Evolutionary conservation across 2,113 vertebrate genomes (phyloP).

Genomic region (Platysteira castanea): DNA sequence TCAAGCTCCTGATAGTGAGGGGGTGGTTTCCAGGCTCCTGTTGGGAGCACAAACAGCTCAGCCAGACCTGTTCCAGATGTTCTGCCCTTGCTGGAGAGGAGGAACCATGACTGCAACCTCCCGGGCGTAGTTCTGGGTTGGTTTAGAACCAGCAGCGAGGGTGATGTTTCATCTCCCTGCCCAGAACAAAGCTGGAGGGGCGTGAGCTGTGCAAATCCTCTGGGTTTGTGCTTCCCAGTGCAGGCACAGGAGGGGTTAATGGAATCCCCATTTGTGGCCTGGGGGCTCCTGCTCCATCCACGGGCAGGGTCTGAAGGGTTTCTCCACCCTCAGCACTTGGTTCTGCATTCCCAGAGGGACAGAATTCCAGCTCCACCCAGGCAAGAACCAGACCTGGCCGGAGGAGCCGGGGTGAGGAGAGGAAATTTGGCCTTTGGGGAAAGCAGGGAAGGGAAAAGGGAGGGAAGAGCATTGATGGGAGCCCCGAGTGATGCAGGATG

Average conservation of each 20-base stretch:
- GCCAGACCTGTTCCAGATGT: background rate
- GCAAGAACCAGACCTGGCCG: background rate
- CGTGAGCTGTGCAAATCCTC: background rate
- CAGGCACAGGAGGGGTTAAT: background rate
- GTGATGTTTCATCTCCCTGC: background rate
- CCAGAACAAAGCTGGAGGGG: background rate
- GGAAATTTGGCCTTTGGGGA: background rate
- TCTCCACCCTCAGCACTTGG: background rate
- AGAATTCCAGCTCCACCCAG: background rate
- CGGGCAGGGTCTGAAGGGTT: background rate
- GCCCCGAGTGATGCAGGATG: accelerated
- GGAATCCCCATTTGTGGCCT: background rate
- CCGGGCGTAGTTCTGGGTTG: background rate
- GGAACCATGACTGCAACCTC: background rate
- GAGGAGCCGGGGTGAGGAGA: background rate
- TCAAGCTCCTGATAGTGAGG: background rate
- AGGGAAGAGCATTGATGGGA: accelerated
- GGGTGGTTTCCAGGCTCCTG: background rate
- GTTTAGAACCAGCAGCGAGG: background rate
- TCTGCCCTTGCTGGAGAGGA: background rate
- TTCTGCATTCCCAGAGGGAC: background rate
- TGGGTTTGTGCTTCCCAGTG: background rate
- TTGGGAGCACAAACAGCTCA: background rate
- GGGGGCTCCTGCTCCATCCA: background rate
- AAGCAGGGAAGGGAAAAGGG: background rate